Base-by-base conservation (phyloP, 2,797 vertebrate species). In the Melanotaenia boesemani region DNA sequence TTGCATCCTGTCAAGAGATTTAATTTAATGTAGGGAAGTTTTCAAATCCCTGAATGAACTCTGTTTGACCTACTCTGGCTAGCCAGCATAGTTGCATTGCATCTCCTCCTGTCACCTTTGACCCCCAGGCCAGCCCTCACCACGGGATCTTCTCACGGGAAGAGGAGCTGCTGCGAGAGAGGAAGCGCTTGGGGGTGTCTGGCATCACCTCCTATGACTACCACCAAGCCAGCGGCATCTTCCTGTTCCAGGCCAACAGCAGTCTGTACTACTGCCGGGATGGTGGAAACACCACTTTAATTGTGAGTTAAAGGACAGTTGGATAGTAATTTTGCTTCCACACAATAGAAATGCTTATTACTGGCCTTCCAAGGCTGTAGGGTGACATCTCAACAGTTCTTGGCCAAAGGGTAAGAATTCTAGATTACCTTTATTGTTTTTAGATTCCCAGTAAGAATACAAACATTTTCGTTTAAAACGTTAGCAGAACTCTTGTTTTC, bases 241-340 rank as follows among this genome's bases (percentile, higher is more conserved):
- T 99, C 94, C 95, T 99, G 66, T 99, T 99, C 92, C 98, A 99
- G 93, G 98, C 97, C 88, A 98, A 96, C 94, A 97, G 96, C 92
- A 98, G 96, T 86, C 96, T 99, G 82, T 98, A 97, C 86, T 97
- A 97, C 77, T 98, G 97, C 82, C 93, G 94, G 0, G 98, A 99
- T 0, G 97, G 97, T 0, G 95, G 95, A 70, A 94, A 94, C 89
- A 95, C 96, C 1, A 95, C 94, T n/a, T 97, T 97, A 88, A 96
- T 95, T 94, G 98, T 99, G 91, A 96, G 97, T 90, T 66, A n/a
- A 70, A 75, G 63, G 50, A 55, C 9, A 15, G 36, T 34, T 41
- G 6, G 67, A 10, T 59, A 26, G 64, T 20, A 67, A 34, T 68
- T 37, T 73, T 2, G 28, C 3, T 13, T 12, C 32, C 6, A 13